phyloP scores from a whole-genome alignment of 2,888 invertebrate genomes.

The Chrysolina haemoptera region DNA sequence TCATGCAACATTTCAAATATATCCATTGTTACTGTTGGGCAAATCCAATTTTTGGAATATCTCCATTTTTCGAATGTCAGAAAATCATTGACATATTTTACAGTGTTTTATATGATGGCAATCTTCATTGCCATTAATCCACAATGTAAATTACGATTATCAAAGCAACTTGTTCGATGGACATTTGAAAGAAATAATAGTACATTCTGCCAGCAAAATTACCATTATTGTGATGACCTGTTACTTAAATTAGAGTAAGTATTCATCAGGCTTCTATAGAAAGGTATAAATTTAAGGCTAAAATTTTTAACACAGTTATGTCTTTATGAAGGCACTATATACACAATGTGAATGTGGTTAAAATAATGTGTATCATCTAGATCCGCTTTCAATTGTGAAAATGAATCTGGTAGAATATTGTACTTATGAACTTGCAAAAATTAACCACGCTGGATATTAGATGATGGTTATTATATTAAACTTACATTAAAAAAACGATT shows the following conservation, averaged over 20 bases:
- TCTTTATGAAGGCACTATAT: constrained; percentile 58
- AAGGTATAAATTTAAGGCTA: constrained; percentile 47
- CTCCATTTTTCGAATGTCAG: too few species aligned
- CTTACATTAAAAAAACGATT: constrained; percentile 55
- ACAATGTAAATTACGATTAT: too few species aligned
- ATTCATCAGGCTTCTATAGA: constrained; percentile 40
- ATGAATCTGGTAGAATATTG: neutral
- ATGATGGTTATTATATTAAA: neutral
- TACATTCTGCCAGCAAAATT: constrained; percentile 50
- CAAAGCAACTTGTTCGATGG: neutral
- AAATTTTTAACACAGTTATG: constrained; percentile 46
- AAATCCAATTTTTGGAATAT: too few species aligned
- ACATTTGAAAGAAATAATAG: constrained; percentile 21
- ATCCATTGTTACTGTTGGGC: too few species aligned
- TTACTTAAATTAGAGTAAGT: constrained; percentile 40
- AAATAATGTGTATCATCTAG: neutral
- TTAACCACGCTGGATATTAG: neutral
- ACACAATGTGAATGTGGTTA: neutral
- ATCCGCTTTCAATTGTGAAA: neutral
- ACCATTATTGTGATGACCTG: constrained; percentile 34
- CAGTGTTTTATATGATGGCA: too few species aligned
- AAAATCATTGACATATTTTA: too few species aligned
- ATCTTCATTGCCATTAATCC: too few species aligned
- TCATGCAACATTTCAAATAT: too few species aligned
- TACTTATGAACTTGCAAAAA: neutral